Evolutionary conservation across 2,888 invertebrate species (phyloP).

Genomic region (Macropis europaea): DNA sequence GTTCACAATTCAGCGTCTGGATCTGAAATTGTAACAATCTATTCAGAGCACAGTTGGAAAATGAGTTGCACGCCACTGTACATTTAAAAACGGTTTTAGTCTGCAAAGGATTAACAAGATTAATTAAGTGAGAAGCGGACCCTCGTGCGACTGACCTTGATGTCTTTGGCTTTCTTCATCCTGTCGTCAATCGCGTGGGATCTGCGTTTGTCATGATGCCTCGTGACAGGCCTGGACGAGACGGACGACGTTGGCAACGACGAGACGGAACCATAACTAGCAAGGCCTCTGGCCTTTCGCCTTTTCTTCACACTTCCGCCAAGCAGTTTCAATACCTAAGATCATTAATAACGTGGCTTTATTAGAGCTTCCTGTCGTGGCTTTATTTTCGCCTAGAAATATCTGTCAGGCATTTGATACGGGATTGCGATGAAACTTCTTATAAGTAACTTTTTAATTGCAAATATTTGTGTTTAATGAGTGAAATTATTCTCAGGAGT

Average conservation of each 20-base stretch:
- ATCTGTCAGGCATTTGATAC: too few relatives aligned
- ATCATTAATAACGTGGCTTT: not conserved
- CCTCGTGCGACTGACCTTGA: conserved; percentile 81
- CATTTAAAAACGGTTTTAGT: too few relatives aligned
- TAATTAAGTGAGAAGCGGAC: not conserved
- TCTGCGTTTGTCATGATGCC: conserved; percentile 84
- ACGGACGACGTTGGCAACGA: conserved; percentile 92
- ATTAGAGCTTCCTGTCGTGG: not conserved
- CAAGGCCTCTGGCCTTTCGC: conserved; percentile 75
- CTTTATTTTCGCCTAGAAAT: too few relatives aligned
- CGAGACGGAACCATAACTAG: conserved; percentile 89
- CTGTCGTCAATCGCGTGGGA: conserved; percentile 85
- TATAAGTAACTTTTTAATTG: too few relatives aligned
- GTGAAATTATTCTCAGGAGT: too few relatives aligned
- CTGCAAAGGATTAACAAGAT: not conserved
- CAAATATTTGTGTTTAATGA: too few relatives aligned
- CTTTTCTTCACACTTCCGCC: conserved; percentile 82
- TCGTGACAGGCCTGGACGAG: conserved; percentile 86
- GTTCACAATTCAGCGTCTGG: too few relatives aligned
- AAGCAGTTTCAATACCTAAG: conserved; percentile 83
- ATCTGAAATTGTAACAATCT: too few relatives aligned
- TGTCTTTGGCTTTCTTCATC: conserved; percentile 86
- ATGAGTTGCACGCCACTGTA: not conserved
- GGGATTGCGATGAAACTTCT: too few relatives aligned
- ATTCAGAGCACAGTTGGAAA: not conserved